phyloP scores from a whole-genome alignment of 2,113 vertebrate species.

The Lophius piscatorius region DNA sequence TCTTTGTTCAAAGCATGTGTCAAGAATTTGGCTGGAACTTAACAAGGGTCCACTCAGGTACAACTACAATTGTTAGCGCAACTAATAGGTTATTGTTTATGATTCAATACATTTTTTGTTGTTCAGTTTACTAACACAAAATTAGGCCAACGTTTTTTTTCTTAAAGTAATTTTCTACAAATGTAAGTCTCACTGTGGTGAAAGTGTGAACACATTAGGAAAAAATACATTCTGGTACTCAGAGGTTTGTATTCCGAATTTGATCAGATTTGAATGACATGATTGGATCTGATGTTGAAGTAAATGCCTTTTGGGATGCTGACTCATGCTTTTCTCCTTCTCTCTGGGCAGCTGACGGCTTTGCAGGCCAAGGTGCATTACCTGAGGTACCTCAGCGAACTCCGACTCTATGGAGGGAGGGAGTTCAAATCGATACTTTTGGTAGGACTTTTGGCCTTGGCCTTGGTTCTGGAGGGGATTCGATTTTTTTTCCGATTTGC shows the following conservation, averaged over 20 bases:
- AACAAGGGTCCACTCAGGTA: no score
- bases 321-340: constrained; percentile 31
- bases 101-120: no score
- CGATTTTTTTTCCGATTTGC: not conserved
- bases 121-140: no score
- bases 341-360: constrained; percentile 86
- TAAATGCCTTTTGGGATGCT: constrained; percentile 26
- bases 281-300: constrained; percentile 15
- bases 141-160: no score
- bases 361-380: constrained; percentile 98
- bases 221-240: not conserved
- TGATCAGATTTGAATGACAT: no score
- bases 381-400: constrained; percentile 96
- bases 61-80: no score
- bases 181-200: constrained; percentile 1
- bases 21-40: no score
- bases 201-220: not conserved
- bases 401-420: constrained; percentile 91
- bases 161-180: no score
- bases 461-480: not conserved
- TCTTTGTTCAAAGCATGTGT: no score
- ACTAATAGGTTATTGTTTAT: no score
- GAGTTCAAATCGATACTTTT: constrained; percentile 93
- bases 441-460: constrained; percentile 77
- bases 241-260: constrained; percentile 10